Evolutionary conservation across 2,888 invertebrate species (phyloP), one percentile per base, ranked within the genome.

Genomic region (Endotricha flammealis): DNA sequence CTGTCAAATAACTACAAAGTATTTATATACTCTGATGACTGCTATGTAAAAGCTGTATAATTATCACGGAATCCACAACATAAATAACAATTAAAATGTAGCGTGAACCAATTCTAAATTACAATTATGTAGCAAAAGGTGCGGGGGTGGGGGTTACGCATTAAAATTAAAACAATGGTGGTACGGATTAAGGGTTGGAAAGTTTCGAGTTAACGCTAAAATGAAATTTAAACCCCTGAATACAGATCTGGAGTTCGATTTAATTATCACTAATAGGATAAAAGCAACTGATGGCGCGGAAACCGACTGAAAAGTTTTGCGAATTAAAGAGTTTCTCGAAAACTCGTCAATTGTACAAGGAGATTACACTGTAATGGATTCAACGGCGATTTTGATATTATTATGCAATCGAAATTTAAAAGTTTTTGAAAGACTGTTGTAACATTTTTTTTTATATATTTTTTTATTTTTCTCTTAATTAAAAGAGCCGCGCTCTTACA

Each of bases 211-310:
- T 64, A 57, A 66, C 51, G 49, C 47, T 54, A 59, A 65, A 73
- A 67, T 69, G 65, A 64, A 74, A 73, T 70, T 66, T 53, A 63
- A 62, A 58, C 64, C 62, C 50, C 54, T 53, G 57, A 71, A 67
- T 59, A 53, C 61, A 57, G 64, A 65, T 63, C 57, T 55, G 50
- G 53, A 58, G 62, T 66, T 63, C 57, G 60, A 68, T 76, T 77
- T 75, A 76, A 78, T 78, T 75, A 77, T 73, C 70, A 64, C 63
- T 78, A 76, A 78, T 72, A 71, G 72, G 73, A 71, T 72, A 59
- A 68, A 71, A 46, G 49, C 39, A 49, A 40, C 65, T 70, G 63
- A 72, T 77, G 70, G 68, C 50, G 64, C 54, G 63, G 67, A 74
- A 74, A 65, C 61, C 50, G 48, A 53, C 53, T 54, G 54, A 48